Base-by-base conservation (phyloP, 1,140 invertebrate genomes). In the Callitettix versicolor region DNA sequence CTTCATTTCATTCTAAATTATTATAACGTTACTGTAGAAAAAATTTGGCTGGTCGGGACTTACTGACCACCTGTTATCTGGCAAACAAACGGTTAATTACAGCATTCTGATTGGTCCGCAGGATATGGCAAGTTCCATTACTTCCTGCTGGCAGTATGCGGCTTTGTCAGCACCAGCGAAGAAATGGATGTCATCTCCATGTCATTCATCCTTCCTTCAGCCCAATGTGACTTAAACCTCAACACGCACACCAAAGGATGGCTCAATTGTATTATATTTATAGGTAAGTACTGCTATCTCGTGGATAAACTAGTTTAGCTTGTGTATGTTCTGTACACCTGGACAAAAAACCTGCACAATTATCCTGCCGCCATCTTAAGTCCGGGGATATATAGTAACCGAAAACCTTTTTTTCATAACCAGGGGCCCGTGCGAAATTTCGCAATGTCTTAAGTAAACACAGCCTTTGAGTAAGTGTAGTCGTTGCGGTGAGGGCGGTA, bases 141-240 rank as follows among this genome's bases (percentile, higher is more conserved):
- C 68, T 77, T 88, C 64, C 76, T 93, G 65, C 74, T 96, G 71
- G 78, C 84, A 64, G 81, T 92, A 65, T 92, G 90, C 73, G 91
- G 92, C 54, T 86, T 92, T 72, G 91, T 93, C 63, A 91, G 91
- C 72, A 92, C 91, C 41, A 91, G 88, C 67, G 91, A 95, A 76
- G 90, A 94, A 74, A 92, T 95, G 80, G 91, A 95, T 73, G 85
- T 95, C 70, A 90, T 93, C 64, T 91, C 91, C 46, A 89, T 92
- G 82, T 90, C 91, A 51, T 95, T 95, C 77, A 87, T 95, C 65
- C 71, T 96, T 43, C 91, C 92, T 34, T 88, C 89, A 59, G 91
- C 91, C 49, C 83, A 92, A 73, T 93, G 91, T 77, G 91, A 95
- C 71, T 76, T 96, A 63, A 73, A 90, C 41, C 79, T 95, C 64